A percentile compares a stretch with the other conserved stretches of the same genome.
Conservation (phyloP, 1,140 invertebrate genomes). For the Chlorops oryzae region DNA sequence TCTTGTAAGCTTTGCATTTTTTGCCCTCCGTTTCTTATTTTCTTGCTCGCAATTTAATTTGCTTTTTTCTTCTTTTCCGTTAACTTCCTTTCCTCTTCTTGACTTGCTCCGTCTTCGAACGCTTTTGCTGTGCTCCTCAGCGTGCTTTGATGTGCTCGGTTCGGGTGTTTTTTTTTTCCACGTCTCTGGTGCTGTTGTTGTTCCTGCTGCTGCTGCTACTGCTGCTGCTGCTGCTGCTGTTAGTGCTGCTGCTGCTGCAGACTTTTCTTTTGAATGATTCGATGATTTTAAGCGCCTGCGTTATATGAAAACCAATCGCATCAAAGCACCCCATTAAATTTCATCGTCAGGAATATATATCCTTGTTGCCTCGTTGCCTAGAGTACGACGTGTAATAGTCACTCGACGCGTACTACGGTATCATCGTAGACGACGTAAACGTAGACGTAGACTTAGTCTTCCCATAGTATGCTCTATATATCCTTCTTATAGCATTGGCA, state of each 20-base stretch:
- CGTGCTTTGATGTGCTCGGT: not conserved
- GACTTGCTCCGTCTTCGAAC: slow-evolving; percentile 9
- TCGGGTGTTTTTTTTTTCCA: slow-evolving; percentile 8
- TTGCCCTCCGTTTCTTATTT: too few relatives aligned
- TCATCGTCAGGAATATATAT: slow-evolving; percentile 47
- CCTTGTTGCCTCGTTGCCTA: too few relatives aligned
- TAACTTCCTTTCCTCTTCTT: too few relatives aligned
- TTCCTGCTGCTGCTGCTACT: slow-evolving; percentile 10
- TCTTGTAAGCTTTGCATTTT: too few relatives aligned
- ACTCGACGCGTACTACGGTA: slow-evolving; percentile 16
- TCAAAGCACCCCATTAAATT: slow-evolving; percentile 50
- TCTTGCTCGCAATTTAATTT: not conserved
- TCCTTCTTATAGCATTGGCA: too few relatives aligned
- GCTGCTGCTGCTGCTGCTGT: slow-evolving; percentile 20
- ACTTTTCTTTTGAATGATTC: slow-evolving; percentile 49
- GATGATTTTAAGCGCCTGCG: slow-evolving; percentile 49
- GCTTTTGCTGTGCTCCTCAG: not conserved
- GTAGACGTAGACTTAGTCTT: too few relatives aligned
- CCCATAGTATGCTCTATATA: too few relatives aligned
- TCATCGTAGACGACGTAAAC: too few relatives aligned
- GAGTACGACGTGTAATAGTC: too few relatives aligned
- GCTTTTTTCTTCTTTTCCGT: slow-evolving; percentile 2
- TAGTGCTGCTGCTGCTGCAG: slow-evolving; percentile 19
- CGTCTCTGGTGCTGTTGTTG: slow-evolving; percentile 8
- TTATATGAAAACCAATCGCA: slow-evolving; percentile 50